Percentiles rank a stretch among this genome's conserved stretches.
phyloP scores from a whole-genome alignment of 1,140 invertebrate species.

The Paralvinella palmiformis region DNA sequence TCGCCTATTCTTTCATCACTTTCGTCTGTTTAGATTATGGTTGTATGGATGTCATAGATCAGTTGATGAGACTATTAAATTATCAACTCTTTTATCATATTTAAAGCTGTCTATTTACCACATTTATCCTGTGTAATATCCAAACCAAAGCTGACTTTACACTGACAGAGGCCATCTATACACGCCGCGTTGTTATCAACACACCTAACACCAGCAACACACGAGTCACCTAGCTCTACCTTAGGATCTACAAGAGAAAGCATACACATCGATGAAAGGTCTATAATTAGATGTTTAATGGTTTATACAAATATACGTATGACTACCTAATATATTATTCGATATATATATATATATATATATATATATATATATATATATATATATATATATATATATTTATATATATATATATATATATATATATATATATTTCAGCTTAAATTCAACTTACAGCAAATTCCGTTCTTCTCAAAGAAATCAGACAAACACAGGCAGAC shows the following conservation, averaged over 20 bases:
- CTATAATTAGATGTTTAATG: too few relatives aligned
- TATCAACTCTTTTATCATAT: too few relatives aligned
- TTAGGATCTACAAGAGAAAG: neutral
- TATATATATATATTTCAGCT: neutral
- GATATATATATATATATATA: too few relatives aligned
- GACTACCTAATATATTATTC: too few relatives aligned
- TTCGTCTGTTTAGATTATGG: too few relatives aligned
- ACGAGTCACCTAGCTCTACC: neutral
- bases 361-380: too few relatives aligned
- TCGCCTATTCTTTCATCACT: too few relatives aligned
- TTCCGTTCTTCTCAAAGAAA: constrained; percentile 11
- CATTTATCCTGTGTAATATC: neutral
- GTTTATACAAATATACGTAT: too few relatives aligned
- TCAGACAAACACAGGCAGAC: neutral
- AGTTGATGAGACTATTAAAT: too few relatives aligned
- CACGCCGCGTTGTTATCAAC: constrained; percentile 7
- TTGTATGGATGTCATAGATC: too few relatives aligned
- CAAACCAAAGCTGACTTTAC: neutral
- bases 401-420: neutral
- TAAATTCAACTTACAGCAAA: neutral
- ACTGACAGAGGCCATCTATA: constrained; percentile 4
- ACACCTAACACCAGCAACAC: neutral
- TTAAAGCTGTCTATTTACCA: too few relatives aligned
- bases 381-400: too few relatives aligned
- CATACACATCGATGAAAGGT: neutral